Evolutionary conservation across 1,140 invertebrate genomes (phyloP).

Genomic region (Eciton burchellii): DNA sequence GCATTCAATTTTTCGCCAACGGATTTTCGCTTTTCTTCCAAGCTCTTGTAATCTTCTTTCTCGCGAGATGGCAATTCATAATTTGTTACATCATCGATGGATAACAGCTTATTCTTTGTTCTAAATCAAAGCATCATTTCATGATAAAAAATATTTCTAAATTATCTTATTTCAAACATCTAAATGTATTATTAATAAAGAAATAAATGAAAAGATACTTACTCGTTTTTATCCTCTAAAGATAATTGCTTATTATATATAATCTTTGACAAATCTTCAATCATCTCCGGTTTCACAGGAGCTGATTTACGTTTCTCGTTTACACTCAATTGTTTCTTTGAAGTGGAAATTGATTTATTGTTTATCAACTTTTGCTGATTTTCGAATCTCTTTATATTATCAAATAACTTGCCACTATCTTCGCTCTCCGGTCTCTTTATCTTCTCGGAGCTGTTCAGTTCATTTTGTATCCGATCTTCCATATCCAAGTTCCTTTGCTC

Average conservation of each 20-base stretch:
- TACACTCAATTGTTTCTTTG: conserved; percentile 69
- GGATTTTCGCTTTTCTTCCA: conserved; percentile 82
- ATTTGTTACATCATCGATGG: conserved; percentile 63
- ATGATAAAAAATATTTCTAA: conserved; percentile 10
- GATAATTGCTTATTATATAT: conserved; percentile 78
- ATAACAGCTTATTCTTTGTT: conserved; percentile 61
- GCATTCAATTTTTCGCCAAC: conserved; percentile 84
- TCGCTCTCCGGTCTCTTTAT: conserved; percentile 44
- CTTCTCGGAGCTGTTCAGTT: conserved; percentile 56
- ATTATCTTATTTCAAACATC: conserved; percentile 3
- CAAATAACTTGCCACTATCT: conserved; percentile 58
- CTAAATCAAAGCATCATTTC: conserved; percentile 61
- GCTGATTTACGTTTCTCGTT: conserved; percentile 83
- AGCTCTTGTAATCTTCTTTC: conserved; percentile 74
- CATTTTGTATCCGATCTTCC: conserved; percentile 46
- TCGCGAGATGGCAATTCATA: conserved; percentile 59
- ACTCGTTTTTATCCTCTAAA: conserved; percentile 78
- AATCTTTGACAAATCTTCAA: conserved; percentile 78
- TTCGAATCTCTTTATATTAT: conserved; percentile 72
- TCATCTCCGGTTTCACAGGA: conserved; percentile 77
- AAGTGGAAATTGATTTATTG: conserved; percentile 53
- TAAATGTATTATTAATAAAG: background rate
- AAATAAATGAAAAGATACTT: conserved; percentile 40
- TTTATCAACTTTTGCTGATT: conserved; percentile 75
- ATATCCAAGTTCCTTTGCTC: conserved; percentile 37